Evolutionary conservation across 2,888 invertebrate species (phyloP), one percentile per base, ranked within the genome.

Genomic region (Cantharis flavilabris): DNA sequence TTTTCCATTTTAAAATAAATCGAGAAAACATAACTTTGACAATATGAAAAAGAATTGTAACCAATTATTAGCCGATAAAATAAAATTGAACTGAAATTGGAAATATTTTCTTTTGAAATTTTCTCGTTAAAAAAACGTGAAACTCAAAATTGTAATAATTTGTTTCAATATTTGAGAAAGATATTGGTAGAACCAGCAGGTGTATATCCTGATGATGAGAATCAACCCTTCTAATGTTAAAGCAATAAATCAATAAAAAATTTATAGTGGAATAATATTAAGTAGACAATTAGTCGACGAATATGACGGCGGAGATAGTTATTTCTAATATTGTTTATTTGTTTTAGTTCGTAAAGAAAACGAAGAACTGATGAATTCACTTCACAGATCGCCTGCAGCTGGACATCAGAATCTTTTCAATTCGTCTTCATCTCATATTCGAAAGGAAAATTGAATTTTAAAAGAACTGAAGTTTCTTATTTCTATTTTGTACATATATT

Each of bases 271-370:
- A n/a, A 49, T 7, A 49, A 49, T 49, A n/a, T n/a, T 30, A 23
- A 23, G 23, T 23, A 5, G 1, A 20, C 5, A 23, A 5, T 23
- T 20, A 20, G 20, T 65, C 23, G 13, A 16, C 23, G 23, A 20
- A 13, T 13, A 13, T 65, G 14, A 23, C 9, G 7, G 23, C 9
- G 7, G 23, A 23, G 23, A 13, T 23, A 70, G 72, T 76, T 76
- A 69, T 76, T 26, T 11, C 26, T 67, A 23, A 67, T 67, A n/a
- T 67, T 67, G 65, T 79, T 86, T 81, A 84, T 90, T 89, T 89
- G 89, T 91, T 92, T 83, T 92, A 96, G 96, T 96, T 88, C 94
- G 96, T 84, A 94, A 94, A 90, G 95, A 96, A 91, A 96, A 96
- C 90, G 95, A 96, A 90, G 94, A 95, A 89, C 91, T 95, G 89